A percentile compares a stretch with the other conserved stretches of the same genome.
These are phyloP conservation scores for Lepidocyrtoides sp. DNA, from an alignment of 2,888 invertebrate species.

Conservation along the genomic window DNA sequence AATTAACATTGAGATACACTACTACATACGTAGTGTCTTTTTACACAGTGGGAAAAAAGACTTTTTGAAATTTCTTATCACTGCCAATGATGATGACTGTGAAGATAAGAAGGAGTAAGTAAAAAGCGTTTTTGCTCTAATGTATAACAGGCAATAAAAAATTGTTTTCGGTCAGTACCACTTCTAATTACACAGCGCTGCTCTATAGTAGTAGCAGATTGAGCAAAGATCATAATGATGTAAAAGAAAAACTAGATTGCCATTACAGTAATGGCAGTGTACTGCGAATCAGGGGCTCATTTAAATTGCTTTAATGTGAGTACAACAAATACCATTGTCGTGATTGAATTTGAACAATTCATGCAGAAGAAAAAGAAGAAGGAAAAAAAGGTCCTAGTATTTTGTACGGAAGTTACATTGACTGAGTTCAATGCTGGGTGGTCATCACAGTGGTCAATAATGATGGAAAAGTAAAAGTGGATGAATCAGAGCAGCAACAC, in stretches of 20 bases:
- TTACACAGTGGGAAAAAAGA: conserved; percentile 38
- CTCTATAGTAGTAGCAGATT: conserved; percentile 10
- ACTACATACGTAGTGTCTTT: background rate
- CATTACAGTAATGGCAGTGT: background rate
- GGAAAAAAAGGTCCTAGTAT: background rate
- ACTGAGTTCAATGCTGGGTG: conserved; percentile 59
- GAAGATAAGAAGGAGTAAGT: conserved; percentile 20
- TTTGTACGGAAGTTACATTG: conserved; percentile 65
- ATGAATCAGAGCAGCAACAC: conserved; percentile 48
- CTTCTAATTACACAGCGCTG: conserved; percentile 75
- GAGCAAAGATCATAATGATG: background rate
- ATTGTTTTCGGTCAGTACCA: conserved; percentile 77
- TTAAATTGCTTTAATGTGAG: conserved; percentile 2
- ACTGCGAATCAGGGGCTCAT: background rate
- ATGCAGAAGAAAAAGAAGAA: background rate
- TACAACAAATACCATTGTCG: background rate
- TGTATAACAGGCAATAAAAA: conserved; percentile 55
- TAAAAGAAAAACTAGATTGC: conserved; percentile 63
- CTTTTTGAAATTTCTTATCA: conserved; percentile 53
- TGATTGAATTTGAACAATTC: conserved; percentile 2
- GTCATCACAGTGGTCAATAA: conserved; percentile 51
- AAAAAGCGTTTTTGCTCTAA: conserved; percentile 29
- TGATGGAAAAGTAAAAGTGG: conserved; percentile 73
- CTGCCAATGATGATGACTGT: conserved; percentile 47
- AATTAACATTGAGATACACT: background rate